Percentiles rank a stretch among this genome's conserved stretches.
These are phyloP conservation scores for Myotis yumanensis DNA, from an alignment of 2,113 vertebrate species.

Conservation along the genomic window DNA sequence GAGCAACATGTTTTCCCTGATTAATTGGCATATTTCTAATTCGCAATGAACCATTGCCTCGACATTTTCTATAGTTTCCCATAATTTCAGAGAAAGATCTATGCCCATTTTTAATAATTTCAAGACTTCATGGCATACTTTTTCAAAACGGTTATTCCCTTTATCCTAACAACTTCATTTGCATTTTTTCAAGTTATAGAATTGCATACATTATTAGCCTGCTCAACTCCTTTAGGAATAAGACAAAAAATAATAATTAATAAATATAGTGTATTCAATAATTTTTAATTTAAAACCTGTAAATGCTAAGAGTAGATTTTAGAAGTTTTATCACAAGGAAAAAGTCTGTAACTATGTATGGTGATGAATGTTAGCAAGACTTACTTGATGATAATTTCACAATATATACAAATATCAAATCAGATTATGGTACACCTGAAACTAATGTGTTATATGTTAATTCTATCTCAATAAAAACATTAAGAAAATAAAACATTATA, in stretches of 20 bases:
- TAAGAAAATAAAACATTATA: not conserved
- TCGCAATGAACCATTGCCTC: not conserved
- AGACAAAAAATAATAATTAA: conserved; percentile 5
- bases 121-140: not conserved
- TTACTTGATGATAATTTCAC: not conserved
- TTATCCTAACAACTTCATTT: not conserved
- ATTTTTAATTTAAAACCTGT: conserved; percentile 14
- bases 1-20: not conserved
- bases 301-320: not conserved
- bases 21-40: not conserved
- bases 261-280: not conserved
- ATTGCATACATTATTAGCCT: not conserved
- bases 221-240: not conserved
- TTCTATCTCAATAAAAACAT: not conserved
- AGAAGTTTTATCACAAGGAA: not conserved
- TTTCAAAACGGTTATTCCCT: not conserved
- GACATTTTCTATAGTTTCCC: not conserved
- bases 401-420: not conserved
- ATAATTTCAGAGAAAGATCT: conserved; percentile 10
- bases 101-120: not conserved
- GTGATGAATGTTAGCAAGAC: not conserved
- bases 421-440: not conserved
- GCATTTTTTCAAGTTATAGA: not conserved
- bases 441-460: not conserved
- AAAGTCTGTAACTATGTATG: not conserved